phyloP scores from a whole-genome alignment of 2,888 invertebrate species.

The Nysson spinosus region DNA sequence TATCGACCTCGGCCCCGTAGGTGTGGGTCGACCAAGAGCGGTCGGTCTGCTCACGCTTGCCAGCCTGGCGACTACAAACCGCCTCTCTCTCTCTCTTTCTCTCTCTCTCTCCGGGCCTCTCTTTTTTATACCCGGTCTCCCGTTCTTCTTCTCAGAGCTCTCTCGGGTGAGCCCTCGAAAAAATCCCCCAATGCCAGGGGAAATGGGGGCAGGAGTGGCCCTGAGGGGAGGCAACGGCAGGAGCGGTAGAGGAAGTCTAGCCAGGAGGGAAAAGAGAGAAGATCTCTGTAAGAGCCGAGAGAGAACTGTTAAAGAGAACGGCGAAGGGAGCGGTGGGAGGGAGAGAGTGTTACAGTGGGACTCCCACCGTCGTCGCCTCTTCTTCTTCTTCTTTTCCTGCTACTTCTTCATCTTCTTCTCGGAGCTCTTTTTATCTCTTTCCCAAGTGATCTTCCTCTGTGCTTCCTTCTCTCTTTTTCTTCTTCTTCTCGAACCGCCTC shows the following conservation, averaged over 20 bases:
- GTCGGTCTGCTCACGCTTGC: constrained; percentile 56
- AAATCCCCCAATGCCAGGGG: constrained; percentile 67
- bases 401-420: constrained; percentile 23
- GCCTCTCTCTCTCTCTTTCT: constrained; percentile 33
- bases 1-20: constrained; percentile 71
- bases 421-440: constrained; percentile 28
- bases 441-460: constrained; percentile 16
- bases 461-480: constrained; percentile 28
- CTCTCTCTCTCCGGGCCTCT: constrained; percentile 6
- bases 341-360: constrained; percentile 52
- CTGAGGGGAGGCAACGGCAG: constrained; percentile 38
- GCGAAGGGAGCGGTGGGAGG: constrained; percentile 23
- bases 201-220: constrained; percentile 68
- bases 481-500: constrained; percentile 52
- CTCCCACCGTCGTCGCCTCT: constrained; percentile 44
- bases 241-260: constrained; percentile 38
- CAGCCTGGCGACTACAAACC: constrained; percentile 62
- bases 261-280: constrained; percentile 32
- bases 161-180: constrained; percentile 64
- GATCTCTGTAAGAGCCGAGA: constrained; percentile 33
- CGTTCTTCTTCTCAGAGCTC: constrained; percentile 19
- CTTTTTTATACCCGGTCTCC: constrained; percentile 9
- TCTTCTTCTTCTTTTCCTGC: constrained; percentile 49
- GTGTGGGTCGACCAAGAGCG: constrained; percentile 66
- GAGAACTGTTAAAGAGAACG: constrained; percentile 19